Percentiles rank a stretch among this genome's conserved stretches.
Evolutionary conservation across 2,113 vertebrate species (phyloP).

Genomic region (Platycercus adscitus): DNA sequence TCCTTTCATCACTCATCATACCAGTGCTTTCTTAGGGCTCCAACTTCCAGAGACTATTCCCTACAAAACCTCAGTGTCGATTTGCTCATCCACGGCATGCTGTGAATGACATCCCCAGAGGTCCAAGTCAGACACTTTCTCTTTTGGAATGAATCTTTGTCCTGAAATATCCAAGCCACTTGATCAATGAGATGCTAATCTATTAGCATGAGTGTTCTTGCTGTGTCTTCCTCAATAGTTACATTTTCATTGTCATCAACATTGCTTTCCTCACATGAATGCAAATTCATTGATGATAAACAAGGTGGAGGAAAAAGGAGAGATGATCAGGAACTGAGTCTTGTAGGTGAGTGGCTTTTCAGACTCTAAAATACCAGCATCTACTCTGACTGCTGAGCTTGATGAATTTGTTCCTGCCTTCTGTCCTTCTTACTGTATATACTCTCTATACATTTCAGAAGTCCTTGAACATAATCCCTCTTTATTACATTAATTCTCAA

Average conservation of each 20-base stretch:
- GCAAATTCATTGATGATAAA: neutral
- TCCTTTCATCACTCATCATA: neutral
- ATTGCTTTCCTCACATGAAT: neutral
- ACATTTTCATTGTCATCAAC: accelerated
- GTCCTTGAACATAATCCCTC: neutral
- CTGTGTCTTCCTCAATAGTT: neutral
- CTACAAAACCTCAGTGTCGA: neutral
- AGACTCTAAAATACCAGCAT: neutral
- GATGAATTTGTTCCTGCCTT: neutral
- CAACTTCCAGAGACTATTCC: neutral
- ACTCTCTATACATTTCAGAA: accelerated
- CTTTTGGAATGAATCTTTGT: neutral
- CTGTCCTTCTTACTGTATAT: neutral
- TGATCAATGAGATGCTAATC: neutral
- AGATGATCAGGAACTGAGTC: neutral
- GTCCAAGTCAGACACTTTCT: neutral
- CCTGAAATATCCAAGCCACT: neutral
- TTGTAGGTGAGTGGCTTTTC: neutral
- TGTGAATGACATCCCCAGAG: accelerated
- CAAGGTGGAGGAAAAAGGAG: neutral
- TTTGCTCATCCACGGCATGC: neutral
- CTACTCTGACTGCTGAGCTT: neutral
- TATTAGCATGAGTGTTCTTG: accelerated
- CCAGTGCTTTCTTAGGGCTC: neutral
- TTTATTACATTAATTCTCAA: neutral